Evolutionary conservation across 1,140 invertebrate species (phyloP), one percentile per base, ranked within the genome.

Genomic region (Pomacea maculata): DNA sequence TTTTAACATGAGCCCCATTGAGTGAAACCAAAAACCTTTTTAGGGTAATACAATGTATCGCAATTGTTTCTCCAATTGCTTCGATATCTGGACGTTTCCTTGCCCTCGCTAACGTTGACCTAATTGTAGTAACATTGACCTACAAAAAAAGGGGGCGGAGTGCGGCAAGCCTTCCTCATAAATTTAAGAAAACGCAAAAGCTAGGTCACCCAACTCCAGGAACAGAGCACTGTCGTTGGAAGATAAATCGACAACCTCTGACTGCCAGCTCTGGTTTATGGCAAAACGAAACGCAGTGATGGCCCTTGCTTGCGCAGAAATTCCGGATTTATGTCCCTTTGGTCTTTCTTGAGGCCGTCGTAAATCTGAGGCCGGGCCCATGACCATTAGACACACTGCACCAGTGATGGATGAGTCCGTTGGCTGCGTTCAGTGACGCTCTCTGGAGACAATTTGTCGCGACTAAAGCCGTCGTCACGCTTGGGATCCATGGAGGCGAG

Each of bases 401-500:
- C 25, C 25, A 52, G 71, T 73, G 71, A 73, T 45, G 52, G 34
- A 73, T 73, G 71, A 17, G 71, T 34, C 71, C 71, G 34, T 73
- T 73, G 25, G 25, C 25, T 21, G 45, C 11, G 12, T 8, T 29
- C 71, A 21, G 19, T 15, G 29, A 34, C 45, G 71, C 71, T 52
- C 71, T 73, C 71, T 45, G 25, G 71, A 29, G 71, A 73, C 71
- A 73, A 73, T 73, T 73, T 73, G 71, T 73, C 71, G 25, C 19
- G 71, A 52, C 11, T 52, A 34, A 34, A 73, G 19, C 25, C 34
- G 25, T 73, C 17, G 25, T 52, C 19, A 19, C 12, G 71, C 25
- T 12, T 19, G 45, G 71, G 25, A 9, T 17, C 17, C 29, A 14
- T 12, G 25, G 34, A 12, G 12, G 12, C 3, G 52, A 45, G 34